Percentiles rank a stretch among this genome's conserved stretches.
Conservation (phyloP, 2,113 vertebrate genomes). For the Genyomyrus donnyi region DNA sequence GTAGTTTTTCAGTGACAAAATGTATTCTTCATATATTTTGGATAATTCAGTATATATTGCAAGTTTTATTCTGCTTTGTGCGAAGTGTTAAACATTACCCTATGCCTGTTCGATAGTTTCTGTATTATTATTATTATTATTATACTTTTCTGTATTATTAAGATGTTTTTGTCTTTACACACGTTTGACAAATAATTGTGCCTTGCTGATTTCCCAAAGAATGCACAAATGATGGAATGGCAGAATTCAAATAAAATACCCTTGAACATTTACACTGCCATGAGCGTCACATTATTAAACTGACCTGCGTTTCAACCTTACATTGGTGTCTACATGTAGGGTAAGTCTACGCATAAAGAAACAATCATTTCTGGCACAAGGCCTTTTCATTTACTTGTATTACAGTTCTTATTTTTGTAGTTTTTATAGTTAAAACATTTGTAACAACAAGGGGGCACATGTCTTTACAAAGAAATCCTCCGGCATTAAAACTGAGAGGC, state of each 20-base stretch:
- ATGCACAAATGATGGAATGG: not conserved
- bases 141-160: slow-evolving; percentile 41
- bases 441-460: slow-evolving; percentile 29
- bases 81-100: slow-evolving; percentile 33
- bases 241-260: slow-evolving; percentile 13
- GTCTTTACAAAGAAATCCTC: not conserved
- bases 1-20: slow-evolving; percentile 16
- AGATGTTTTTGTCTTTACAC: slow-evolving; percentile 31
- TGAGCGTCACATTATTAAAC: not conserved
- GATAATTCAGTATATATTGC: not conserved
- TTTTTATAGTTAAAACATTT: not conserved
- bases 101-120: slow-evolving; percentile 32
- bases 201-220: slow-evolving; percentile 2
- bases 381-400: not conserved
- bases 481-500: not conserved
- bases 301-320: not conserved
- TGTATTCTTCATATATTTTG: not conserved
- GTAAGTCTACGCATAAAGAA: not conserved
- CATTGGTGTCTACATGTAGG: not conserved
- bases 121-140: slow-evolving; percentile 42
- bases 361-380: not conserved
- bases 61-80: slow-evolving; percentile 22
- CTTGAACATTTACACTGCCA: not conserved
- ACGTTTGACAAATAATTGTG: not conserved
- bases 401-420: not conserved